Conservation (phyloP, 2,888 invertebrate species). For the Hanleya hanleyi region DNA sequence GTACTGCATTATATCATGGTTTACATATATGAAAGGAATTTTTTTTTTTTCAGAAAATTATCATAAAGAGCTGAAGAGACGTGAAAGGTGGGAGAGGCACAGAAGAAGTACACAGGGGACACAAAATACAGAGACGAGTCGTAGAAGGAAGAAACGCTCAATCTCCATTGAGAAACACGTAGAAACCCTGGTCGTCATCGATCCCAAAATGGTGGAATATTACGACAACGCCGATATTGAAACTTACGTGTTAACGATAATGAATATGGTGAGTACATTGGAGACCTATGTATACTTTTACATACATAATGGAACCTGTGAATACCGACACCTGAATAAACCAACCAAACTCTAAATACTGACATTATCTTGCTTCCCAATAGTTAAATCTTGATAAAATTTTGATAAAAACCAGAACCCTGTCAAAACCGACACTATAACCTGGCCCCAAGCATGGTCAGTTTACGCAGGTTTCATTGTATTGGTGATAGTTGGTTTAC, state of each 20-base stretch:
- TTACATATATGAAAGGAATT: no score
- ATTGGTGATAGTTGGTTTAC: no score
- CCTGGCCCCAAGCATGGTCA: no score
- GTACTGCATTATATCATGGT: no score
- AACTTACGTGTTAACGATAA: conserved; percentile 90
- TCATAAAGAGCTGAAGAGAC: not conserved
- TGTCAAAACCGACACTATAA: no score
- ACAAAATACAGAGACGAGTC: not conserved
- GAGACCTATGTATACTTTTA: no score
- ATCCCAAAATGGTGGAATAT: conserved; percentile 89
- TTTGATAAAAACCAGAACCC: no score
- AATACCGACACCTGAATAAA: no score
- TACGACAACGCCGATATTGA: conserved; percentile 87
- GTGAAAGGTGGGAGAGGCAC: conserved; percentile 57
- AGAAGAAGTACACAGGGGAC: not conserved
- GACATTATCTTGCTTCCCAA: not conserved
- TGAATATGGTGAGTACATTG: conserved; percentile 91
- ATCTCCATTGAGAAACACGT: conserved; percentile 77
- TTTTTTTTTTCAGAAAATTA: not conserved
- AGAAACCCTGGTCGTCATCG: conserved; percentile 90
- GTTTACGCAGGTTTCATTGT: no score
- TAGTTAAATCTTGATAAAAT: no score
- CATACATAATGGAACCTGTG: no score
- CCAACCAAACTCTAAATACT: no score
- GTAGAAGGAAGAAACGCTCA: conserved; percentile 61